These are phyloP conservation scores for Sweltsa coloradensis DNA, from an alignment of 1,140 invertebrate species.

Conservation along the genomic window DNA sequence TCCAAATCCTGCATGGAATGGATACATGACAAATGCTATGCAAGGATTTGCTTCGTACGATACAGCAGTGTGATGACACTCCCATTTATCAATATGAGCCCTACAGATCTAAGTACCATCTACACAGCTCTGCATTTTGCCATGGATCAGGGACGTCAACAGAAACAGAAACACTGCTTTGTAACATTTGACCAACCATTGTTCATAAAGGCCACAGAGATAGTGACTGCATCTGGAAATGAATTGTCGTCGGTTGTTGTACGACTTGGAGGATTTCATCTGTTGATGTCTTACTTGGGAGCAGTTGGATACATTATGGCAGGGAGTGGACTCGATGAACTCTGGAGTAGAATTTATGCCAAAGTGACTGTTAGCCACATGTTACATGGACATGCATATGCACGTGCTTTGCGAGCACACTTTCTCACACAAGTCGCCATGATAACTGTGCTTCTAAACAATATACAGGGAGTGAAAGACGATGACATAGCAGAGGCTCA, in stretches of 20 bases:
- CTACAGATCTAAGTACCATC: constrained; percentile 15
- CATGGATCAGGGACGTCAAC: constrained; percentile 7
- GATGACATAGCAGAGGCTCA: background rate
- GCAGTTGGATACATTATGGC: constrained; percentile 30
- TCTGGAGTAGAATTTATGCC: constrained; percentile 24
- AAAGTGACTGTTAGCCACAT: constrained; percentile 26
- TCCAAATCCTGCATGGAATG: no score
- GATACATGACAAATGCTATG: no score
- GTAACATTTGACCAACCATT: constrained; percentile 21
- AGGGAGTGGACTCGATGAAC: constrained; percentile 28
- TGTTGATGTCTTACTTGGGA: constrained; percentile 29
- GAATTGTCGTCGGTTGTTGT: constrained; percentile 14
- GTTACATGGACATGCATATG: constrained; percentile 23
- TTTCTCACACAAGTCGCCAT: constrained; percentile 23
- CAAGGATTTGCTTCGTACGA: no score
- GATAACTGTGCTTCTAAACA: constrained; percentile 19
- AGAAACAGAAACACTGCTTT: constrained; percentile 15
- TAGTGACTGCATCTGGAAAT: constrained; percentile 18
- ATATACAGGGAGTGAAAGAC: background rate
- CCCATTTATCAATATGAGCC: constrained; percentile 17
- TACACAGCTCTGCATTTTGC: constrained; percentile 16
- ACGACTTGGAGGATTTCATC: constrained; percentile 24
- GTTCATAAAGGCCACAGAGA: constrained; percentile 32
- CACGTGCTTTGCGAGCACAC: constrained; percentile 27
- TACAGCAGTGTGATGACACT: constrained; percentile 14